A percentile compares a stretch with the other conserved stretches of the same genome.
Conservation (phyloP, 2,797 vertebrate species). For the Apogon talboti region DNA sequence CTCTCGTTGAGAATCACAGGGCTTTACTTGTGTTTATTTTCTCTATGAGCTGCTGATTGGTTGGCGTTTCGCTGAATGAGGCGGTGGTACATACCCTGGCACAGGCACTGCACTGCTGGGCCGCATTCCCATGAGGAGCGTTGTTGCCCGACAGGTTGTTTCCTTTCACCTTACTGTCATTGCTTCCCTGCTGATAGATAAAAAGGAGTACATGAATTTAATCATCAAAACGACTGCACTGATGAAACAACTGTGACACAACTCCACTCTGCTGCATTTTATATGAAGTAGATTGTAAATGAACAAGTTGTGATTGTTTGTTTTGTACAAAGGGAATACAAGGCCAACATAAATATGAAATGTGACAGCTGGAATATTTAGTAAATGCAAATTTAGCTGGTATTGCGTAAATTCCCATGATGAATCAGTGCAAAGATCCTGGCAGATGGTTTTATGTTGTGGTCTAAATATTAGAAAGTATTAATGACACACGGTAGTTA, state of each 20-base stretch:
- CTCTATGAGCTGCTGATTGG: not conserved
- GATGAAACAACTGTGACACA: slow-evolving; percentile 13
- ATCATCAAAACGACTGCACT: slow-evolving; percentile 31
- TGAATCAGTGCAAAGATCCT: slow-evolving; percentile 24
- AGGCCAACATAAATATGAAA: slow-evolving; percentile 21
- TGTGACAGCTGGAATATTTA: slow-evolving; percentile 10
- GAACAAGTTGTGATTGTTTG: slow-evolving; percentile 15
- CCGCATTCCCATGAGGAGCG: slow-evolving; percentile 73
- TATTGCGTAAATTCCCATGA: not conserved
- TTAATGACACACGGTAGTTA: slow-evolving; percentile 31
- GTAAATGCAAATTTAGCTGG: slow-evolving; percentile 15
- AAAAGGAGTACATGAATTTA: slow-evolving; percentile 25
- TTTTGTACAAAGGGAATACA: slow-evolving; percentile 28
- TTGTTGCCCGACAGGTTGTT: slow-evolving; percentile 73
- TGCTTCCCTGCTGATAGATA: slow-evolving; percentile 64
- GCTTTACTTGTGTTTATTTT: not conserved
- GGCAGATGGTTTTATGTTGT: slow-evolving; percentile 37
- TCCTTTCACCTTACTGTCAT: slow-evolving; percentile 78
- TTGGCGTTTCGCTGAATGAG: slow-evolving; percentile 12
- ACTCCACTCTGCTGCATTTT: not conserved
- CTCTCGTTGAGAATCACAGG: slow-evolving; percentile 6
- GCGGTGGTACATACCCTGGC: slow-evolving; percentile 73
- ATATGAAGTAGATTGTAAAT: slow-evolving; percentile 21
- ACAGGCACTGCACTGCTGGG: slow-evolving; percentile 79
- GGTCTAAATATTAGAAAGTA: slow-evolving; percentile 43